Evolutionary conservation across 2,797 vertebrate genomes (phyloP).

Genomic region (Ispidina lecontei): DNA sequence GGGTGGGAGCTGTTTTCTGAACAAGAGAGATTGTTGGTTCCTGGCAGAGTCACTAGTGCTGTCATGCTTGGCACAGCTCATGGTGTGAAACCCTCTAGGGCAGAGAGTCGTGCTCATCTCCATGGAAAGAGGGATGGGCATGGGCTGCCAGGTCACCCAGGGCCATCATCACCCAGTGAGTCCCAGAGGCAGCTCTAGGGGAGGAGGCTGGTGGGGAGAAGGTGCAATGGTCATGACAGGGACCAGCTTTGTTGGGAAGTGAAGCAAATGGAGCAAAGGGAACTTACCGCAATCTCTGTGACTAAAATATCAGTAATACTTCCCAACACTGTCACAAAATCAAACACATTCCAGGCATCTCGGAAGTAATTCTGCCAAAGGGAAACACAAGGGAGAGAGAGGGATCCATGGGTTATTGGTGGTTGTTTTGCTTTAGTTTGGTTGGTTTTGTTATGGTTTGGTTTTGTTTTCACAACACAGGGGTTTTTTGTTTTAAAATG

Average conservation of each 20-base stretch:
- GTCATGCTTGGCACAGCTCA: background rate
- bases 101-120: background rate
- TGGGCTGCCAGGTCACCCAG: background rate
- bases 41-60: background rate
- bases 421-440: no score
- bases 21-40: background rate
- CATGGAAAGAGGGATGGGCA: background rate
- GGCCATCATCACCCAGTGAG: background rate
- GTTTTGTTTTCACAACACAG: background rate
- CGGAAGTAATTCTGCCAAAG: constrained; percentile 91
- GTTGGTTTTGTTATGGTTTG: no score
- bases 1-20: background rate
- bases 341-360: constrained; percentile 98
- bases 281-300: constrained; percentile 96
- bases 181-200: background rate
- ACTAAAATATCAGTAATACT: constrained; percentile 99
- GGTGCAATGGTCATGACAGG: background rate
- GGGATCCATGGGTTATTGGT: background rate
- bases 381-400: constrained; percentile 38
- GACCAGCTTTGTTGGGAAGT: background rate
- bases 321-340: constrained; percentile 97
- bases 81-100: background rate
- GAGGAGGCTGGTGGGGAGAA: background rate
- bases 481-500: background rate
- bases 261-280: background rate